Base-by-base conservation (phyloP, 1,140 invertebrate genomes). In the Copidosoma floridanum region DNA sequence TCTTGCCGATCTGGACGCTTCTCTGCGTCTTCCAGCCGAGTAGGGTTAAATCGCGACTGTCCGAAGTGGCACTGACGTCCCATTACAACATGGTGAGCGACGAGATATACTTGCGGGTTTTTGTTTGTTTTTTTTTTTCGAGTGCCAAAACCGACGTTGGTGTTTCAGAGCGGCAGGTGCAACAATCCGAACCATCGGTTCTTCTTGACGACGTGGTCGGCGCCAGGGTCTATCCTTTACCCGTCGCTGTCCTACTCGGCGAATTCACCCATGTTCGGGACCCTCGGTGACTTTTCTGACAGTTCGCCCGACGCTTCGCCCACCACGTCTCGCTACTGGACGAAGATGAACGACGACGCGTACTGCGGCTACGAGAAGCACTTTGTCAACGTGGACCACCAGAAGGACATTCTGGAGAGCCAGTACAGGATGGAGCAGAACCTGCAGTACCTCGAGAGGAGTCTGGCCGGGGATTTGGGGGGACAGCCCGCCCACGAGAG, bases 1-100 rank as follows among this genome's bases (percentile, higher is more conserved):
- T 82, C 21, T 59, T 82, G 44, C 83, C 83, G 44, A 82, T 79
- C 52, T 83, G 82, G 82, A 78, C 78, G 53, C 74, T 84, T 69
- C 68, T 84, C 52, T 77, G 76, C 63, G 76, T 83, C 37, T 82
- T 83, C 70, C 79, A 82, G 62, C 82, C 83, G 21, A 66, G 51
- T 29, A 63, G 71, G 61, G 69, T 71, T 5, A 73, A 73, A 54
- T 71, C 70, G 41, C 59, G 69, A 54, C 68, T 67, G n/a, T 75
- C 71, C 5, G 73, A 76, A 67, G 74, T 75, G 20, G 69, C 72
- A 47, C 61, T 76, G 10, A 71, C 74, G 20, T 72, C 71, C 2
- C 68, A 73, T 46, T 74, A 74, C 40, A 73, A 69, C 48, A 65
- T 65, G 57, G 72, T 74, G 59, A 60, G 66, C 64, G 2, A 10